phyloP scores from a whole-genome alignment of 2,888 invertebrate species.

The Melitaea athalia region DNA sequence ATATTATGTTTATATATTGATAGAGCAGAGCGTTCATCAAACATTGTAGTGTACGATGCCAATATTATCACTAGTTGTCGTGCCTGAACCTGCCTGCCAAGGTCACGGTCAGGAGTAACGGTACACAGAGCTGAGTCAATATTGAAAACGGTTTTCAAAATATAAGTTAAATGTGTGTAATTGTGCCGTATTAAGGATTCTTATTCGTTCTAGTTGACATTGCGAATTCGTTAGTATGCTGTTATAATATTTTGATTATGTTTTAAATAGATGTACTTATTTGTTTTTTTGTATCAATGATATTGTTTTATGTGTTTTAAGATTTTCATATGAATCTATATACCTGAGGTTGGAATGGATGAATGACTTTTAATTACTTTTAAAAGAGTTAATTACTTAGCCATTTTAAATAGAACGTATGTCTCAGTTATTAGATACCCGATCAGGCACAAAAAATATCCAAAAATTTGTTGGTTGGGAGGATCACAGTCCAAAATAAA shows the following conservation, averaged over 20 bases:
- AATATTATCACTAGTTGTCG: constrained; percentile 82
- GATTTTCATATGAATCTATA: too few species aligned
- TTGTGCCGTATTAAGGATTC: background rate
- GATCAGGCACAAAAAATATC: too few species aligned
- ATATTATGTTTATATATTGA: constrained; percentile 83
- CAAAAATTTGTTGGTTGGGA: too few species aligned
- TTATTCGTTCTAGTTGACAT: background rate
- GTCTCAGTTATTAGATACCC: too few species aligned
- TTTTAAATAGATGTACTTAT: background rate
- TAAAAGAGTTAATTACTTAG: too few species aligned
- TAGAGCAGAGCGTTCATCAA: constrained; percentile 79
- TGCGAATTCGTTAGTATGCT: background rate
- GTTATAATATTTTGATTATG: background rate
- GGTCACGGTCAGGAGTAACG: constrained; percentile 69
- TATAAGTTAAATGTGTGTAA: background rate
- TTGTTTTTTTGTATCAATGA: background rate
- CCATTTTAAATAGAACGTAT: too few species aligned
- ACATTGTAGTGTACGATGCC: constrained; percentile 75
- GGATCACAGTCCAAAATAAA: too few species aligned
- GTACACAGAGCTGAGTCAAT: constrained; percentile 46
- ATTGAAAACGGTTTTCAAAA: constrained; percentile 41
- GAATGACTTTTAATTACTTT: too few species aligned
- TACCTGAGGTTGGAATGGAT: too few species aligned
- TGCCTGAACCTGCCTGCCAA: constrained; percentile 66
- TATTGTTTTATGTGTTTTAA: too few species aligned